Base-by-base conservation (phyloP, 2,113 vertebrate genomes). In the Rhinogobius similis region DNA sequence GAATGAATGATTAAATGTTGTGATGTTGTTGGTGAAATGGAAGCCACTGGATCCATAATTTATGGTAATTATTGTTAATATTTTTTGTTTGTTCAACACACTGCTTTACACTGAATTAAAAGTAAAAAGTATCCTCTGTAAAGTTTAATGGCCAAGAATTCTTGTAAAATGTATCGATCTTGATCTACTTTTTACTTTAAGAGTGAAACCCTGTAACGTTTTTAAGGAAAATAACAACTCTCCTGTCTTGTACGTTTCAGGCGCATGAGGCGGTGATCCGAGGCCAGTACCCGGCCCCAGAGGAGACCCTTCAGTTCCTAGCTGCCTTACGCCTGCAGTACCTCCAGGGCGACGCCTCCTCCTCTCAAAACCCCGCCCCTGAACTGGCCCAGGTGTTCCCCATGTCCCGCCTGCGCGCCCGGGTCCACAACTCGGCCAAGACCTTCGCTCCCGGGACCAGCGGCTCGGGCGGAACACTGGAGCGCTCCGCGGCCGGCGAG, bases 241-340 rank as follows among this genome's bases (percentile, higher is more conserved):
- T 20, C 7, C 44, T 20, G 44, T 48, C 27, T 20, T 59, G 18
- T 32, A 20, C 56, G 0, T 26, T 13, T 0, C 67, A 99, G 98
- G 98, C 98, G 58, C 98, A 99, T 0, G 96, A 99, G 86, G 95
- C 96, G 0, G 95, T 99, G 9, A 96, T 98, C 66, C 94, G 91
- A 1, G 96, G 96, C 50, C 97, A 96, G 81, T 98, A 97, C 27
- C 98, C 98, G 0, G 97, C 96, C 67, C 96, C 96, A 0, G 96
- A 98, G 80, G 98, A 99, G 85, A 98, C 94, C 0, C 95, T 99
- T 1, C 98, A 99, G 88, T 94, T 97, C 29, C 92, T 99, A 23
- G 95, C 96, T 0, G 97, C 97, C 46, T 76, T 99, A 77, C 92
- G 98, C 8, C 92, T 99, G 2, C 97, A 98, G 79, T 98, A 98